Base-by-base conservation (phyloP, 2,113 vertebrate species). In the Dicerorhinus sumatrensis region DNA sequence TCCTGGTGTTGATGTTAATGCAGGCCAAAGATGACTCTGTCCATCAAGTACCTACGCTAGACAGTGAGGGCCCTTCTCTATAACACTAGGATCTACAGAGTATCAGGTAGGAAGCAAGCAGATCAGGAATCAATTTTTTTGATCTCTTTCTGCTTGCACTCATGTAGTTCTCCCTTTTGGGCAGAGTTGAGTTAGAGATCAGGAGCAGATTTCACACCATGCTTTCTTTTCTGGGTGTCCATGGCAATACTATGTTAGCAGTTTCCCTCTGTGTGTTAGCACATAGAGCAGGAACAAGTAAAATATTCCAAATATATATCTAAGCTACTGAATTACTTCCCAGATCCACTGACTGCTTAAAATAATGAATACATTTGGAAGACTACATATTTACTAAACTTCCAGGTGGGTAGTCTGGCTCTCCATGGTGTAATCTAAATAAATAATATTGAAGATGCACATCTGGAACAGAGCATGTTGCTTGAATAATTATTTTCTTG, bases 371-470 rank as follows among this genome's bases (percentile, higher is more conserved):
- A 13, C 2, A 58, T 86, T 89, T 93, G 18, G 27, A 81, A 94
- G 23, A 86, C 36, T 83, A 96, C 96, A 93, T 93, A 83, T 77
- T 93, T 85, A 54, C 42, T 87, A 39, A 54, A 48, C 27, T 86
- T 88, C 48, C 54, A 73, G 20, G 56, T 94, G 70, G 11, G 29
- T 48, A 81, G 12, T 58, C 20, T 89, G 20, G n/a, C 6, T 12
- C 56, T 89, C 12, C 4, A 33, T 70, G 36, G 12, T 69, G 25
- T n/a, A 60, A 72, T 56, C n/a, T 86, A 93, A 91, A 89, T 92
- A 95, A 97, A 80, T 31, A 82, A 63, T 70, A 91, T 7, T 73
- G 54, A 94, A 76, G 20, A 46, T 33, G 13, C 8, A 85, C 18
- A 63, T 86, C 77, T 95, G 73, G 27, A 93, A 46, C 5, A 89